Base-by-base conservation (phyloP, 1,140 invertebrate species). In the Neuroterus valhalla region DNA sequence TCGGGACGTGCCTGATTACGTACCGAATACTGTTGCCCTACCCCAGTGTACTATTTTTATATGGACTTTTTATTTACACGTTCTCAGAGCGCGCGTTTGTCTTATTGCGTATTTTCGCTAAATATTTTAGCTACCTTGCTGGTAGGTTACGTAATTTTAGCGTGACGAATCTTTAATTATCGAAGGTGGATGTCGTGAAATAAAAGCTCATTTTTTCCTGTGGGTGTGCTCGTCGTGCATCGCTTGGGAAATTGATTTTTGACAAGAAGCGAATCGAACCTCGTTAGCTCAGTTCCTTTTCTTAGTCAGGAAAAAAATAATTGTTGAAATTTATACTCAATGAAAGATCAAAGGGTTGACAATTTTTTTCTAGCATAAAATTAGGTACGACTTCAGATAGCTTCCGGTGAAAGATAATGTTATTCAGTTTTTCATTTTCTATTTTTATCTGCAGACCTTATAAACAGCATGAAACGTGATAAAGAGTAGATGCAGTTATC, bases 81-180 rank as follows among this genome's bases (percentile, higher is more conserved):
- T 42, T 71, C 50, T 66, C 14, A 50, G 75, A 42, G 66, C 44
- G 19, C 38, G 43, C 71, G 71, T 79, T 82, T 78, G 71, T 84
- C 78, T 78, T 81, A 68, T 77, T 80, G 80, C 78, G 73, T 80
- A 77, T 83, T 84, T 84, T 84, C 76, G 78, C 79, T 73, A 78
- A 84, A 81, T 83, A 85, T 86, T 85, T 86, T 80, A 72, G 78
- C 77, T 79, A 79, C 70, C 43, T 31, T 50, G 42, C 14, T 81
- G 77, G 82, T 84, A 79, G 70, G 78, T 86, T 86, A 86, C 85
- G 85, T 86, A 86, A 85, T 85, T 83, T 85, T 75, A 70, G 68
- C 52, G 79, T 78, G 82, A 78, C 71, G 69, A 74, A 79, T 74
- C 68, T 68, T 72, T 72, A 38, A n/a, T 66, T 44, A 15, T 46